These are phyloP conservation scores for Epinotia ramella DNA, from an alignment of 2,888 invertebrate genomes.

Conservation along the genomic window DNA sequence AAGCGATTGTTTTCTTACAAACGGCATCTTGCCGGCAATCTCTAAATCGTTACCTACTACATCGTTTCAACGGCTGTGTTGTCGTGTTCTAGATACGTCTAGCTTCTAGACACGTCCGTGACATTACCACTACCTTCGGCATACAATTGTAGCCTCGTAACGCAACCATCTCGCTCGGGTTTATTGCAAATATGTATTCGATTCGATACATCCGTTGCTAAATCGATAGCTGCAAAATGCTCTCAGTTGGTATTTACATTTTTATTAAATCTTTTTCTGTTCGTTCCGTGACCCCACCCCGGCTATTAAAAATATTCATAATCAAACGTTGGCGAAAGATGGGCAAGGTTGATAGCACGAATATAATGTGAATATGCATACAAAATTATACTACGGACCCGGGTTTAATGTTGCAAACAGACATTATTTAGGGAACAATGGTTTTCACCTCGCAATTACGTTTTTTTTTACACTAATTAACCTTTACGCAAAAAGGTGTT, in stretches of 20 bases:
- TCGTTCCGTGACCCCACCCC: slow-evolving; percentile 54
- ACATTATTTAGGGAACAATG: slow-evolving; percentile 44
- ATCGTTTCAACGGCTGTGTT: slow-evolving; percentile 16
- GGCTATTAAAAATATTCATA: slow-evolving; percentile 59
- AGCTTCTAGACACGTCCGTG: slow-evolving; percentile 28
- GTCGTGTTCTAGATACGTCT: slow-evolving; percentile 19
- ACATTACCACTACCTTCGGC: slow-evolving; percentile 26
- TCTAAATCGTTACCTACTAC: neutral
- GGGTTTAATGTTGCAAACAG: slow-evolving; percentile 37
- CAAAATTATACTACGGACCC: slow-evolving; percentile 38
- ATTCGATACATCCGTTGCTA: slow-evolving; percentile 39
- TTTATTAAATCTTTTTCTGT: slow-evolving; percentile 48
- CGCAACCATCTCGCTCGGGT: slow-evolving; percentile 12
- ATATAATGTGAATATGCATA: slow-evolving; percentile 46
- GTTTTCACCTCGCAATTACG: slow-evolving; percentile 31
- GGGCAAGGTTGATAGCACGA: slow-evolving; percentile 40
- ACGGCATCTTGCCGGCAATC: neutral
- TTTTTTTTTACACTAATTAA: slow-evolving; percentile 36
- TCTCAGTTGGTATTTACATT: slow-evolving; percentile 48
- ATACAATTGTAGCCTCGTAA: slow-evolving; percentile 22
- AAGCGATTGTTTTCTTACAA: neutral
- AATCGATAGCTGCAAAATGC: slow-evolving; percentile 51
- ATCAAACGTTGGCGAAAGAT: slow-evolving; percentile 51
- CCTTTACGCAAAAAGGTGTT: slow-evolving; percentile 14
- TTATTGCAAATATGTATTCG: slow-evolving; percentile 36